Percentiles rank a stretch among this genome's conserved stretches.
These are phyloP conservation scores for Periophthalmus magnuspinnatus DNA, from an alignment of 2,797 vertebrate species.

Conservation along the genomic window DNA sequence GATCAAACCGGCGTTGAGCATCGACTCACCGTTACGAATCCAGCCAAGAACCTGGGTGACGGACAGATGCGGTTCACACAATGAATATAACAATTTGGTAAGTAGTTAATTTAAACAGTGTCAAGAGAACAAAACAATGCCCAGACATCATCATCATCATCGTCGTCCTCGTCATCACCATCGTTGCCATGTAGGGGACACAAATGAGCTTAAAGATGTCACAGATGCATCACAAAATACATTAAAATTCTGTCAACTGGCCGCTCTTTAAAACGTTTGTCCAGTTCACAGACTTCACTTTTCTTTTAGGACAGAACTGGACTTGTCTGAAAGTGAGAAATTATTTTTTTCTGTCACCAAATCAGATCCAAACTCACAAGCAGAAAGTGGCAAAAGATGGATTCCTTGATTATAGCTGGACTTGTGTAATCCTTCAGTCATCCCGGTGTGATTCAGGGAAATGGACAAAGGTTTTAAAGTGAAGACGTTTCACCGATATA, in stretches of 20 bases:
- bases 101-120: background rate
- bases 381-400: background rate
- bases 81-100: background rate
- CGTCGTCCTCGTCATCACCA: background rate
- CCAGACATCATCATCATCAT: background rate
- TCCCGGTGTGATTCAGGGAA: no score
- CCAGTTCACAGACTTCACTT: no score
- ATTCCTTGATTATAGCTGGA: no score
- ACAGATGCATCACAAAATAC: background rate
- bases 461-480: no score
- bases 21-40: constrained; percentile 98
- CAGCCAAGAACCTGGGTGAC: constrained; percentile 89
- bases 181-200: background rate
- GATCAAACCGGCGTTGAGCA: constrained; percentile 96
- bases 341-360: background rate
- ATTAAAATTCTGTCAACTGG: no score
- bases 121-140: background rate
- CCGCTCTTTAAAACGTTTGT: no score
- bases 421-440: no score
- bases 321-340: background rate
- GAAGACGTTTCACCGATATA: no score
- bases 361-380: background rate
- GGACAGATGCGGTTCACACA: background rate
- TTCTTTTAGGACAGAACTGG: no score
- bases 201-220: background rate